Percentiles rank a stretch among this genome's conserved stretches.
Evolutionary conservation across 2,888 invertebrate species (phyloP).

Genomic region (Aquatica leii): DNA sequence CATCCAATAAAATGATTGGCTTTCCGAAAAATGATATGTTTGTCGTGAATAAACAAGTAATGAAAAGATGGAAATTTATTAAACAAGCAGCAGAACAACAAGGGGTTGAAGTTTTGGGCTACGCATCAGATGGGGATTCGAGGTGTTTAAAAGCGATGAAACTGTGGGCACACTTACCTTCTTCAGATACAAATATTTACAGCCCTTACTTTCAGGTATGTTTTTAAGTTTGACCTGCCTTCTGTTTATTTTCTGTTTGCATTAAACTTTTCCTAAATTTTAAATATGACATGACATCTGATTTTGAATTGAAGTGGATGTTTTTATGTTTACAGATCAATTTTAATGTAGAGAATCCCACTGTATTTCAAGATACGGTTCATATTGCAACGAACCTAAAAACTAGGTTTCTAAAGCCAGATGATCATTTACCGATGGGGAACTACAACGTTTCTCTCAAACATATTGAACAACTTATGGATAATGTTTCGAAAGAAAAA

Average conservation of each 20-base stretch:
- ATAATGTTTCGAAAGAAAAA: no score
- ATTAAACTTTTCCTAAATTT: no score
- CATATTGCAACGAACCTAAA: constrained; percentile 20
- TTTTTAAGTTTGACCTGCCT: no score
- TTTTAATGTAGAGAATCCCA: no score
- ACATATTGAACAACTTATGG: not conserved
- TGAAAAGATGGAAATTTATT: constrained; percentile 9
- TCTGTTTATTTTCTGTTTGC: not conserved
- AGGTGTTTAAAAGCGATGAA: constrained; percentile 15
- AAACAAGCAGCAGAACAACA: not conserved
- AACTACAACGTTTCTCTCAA: not conserved
- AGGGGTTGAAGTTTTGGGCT: constrained; percentile 13
- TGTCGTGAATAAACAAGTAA: constrained; percentile 4
- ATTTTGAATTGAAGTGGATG: no score
- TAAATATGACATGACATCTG: no score
- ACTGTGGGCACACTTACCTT: not conserved
- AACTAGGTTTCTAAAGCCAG: constrained; percentile 21
- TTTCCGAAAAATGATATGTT: not conserved
- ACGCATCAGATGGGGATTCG: constrained; percentile 26
- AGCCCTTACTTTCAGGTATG: no score
- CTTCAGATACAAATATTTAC: constrained; percentile 1
- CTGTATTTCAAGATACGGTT: no score
- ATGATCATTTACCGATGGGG: constrained; percentile 12
- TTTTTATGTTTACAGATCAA: no score
- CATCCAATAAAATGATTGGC: constrained; percentile 1